phyloP scores from a whole-genome alignment of 2,797 vertebrate species.

The Parauchenoglanis punctatus region DNA sequence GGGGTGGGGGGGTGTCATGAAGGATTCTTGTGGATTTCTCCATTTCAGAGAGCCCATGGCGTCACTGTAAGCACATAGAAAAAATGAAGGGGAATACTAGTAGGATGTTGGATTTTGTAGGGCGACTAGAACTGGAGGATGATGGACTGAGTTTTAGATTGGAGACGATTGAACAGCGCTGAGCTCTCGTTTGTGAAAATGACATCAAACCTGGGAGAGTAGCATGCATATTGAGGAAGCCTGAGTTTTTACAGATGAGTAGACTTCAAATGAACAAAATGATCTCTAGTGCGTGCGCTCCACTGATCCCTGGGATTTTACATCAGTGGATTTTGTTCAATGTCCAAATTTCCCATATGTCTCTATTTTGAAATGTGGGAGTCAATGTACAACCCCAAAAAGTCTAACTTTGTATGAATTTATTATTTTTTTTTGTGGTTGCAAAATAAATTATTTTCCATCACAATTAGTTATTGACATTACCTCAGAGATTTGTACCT shows the following conservation, averaged over 20 bases:
- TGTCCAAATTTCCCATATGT: constrained; percentile 5
- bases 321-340: constrained; percentile 12
- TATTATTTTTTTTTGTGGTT: background rate
- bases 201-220: constrained; percentile 22
- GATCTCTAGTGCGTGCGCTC: background rate
- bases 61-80: constrained; percentile 51
- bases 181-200: constrained; percentile 29
- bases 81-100: constrained; percentile 38
- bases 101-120: constrained; percentile 22
- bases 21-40: constrained; percentile 48
- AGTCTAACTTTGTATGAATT: too few relatives aligned
- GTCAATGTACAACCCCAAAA: background rate
- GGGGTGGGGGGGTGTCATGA: constrained; percentile 39
- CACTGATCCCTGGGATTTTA: background rate
- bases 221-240: background rate
- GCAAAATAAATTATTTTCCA: background rate
- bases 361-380: constrained; percentile 9
- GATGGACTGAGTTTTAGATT: constrained; percentile 45
- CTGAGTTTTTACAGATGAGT: constrained; percentile 25
- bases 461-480: background rate
- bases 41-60: constrained; percentile 41
- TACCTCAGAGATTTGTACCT: background rate
- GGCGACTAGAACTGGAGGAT: constrained; percentile 27
- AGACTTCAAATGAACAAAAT: constrained; percentile 27
- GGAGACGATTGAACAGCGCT: constrained; percentile 29